These are phyloP conservation scores for Ceratina japonica DNA, from an alignment of 1,140 invertebrate genomes.

Conservation along the genomic window DNA sequence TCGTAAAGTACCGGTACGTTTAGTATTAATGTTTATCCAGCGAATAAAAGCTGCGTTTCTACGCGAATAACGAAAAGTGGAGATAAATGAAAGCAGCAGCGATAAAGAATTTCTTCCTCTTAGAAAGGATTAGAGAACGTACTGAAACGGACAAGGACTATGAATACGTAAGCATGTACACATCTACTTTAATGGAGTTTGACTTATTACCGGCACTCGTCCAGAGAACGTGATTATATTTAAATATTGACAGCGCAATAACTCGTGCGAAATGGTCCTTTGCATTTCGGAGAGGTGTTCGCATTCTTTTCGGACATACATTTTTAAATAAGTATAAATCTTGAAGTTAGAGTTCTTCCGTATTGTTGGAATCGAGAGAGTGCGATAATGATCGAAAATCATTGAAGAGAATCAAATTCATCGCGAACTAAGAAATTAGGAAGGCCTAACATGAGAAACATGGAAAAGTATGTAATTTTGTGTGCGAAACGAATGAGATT, in stretches of 20 bases:
- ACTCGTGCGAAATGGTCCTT: background rate
- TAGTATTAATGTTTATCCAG: too few species aligned
- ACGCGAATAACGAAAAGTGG: too few species aligned
- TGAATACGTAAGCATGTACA: background rate
- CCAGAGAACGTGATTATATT: background rate
- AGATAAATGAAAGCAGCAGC: too few species aligned
- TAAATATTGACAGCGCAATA: slow-evolving; percentile 19
- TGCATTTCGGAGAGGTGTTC: background rate
- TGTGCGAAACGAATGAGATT: background rate
- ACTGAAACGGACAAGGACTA: background rate
- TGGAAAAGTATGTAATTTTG: too few species aligned
- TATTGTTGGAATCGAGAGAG: too few species aligned
- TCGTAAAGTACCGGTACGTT: too few species aligned
- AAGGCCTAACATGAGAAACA: too few species aligned
- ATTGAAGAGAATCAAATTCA: too few species aligned
- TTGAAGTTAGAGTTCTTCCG: background rate
- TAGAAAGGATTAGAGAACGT: background rate
- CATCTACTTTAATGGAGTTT: slow-evolving; percentile 11
- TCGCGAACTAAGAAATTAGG: too few species aligned
- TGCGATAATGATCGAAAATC: too few species aligned
- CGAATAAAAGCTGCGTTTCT: too few species aligned
- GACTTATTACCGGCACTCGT: too few species aligned
- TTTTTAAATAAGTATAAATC: slow-evolving; percentile 1
- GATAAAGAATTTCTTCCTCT: background rate
- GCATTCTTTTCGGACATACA: background rate